Percentiles rank a stretch among this genome's conserved stretches.
Conservation (phyloP, 2,797 vertebrate genomes). For the Sebastes alutus region DNA sequence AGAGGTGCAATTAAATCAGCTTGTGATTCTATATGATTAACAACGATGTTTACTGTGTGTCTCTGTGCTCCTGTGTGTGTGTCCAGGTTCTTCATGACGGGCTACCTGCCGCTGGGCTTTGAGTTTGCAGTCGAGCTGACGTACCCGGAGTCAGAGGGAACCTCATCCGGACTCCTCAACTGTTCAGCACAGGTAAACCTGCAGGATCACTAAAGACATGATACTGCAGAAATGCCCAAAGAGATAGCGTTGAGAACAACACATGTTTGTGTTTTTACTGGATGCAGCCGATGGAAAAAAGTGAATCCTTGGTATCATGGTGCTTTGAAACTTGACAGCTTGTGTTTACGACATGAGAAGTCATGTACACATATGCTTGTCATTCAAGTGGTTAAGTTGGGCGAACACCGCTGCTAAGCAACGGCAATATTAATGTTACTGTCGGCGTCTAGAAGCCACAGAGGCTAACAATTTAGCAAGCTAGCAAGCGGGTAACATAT, state of each 20-base stretch:
- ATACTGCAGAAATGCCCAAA: background rate
- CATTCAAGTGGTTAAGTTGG: no score
- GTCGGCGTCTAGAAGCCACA: no score
- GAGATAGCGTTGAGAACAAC: background rate
- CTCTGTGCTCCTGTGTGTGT: background rate
- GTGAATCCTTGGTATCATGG: background rate
- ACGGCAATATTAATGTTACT: no score
- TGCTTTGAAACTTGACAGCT: background rate
- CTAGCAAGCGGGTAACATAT: no score
- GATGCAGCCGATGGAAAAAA: background rate
- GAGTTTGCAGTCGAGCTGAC: slow-evolving; percentile 97
- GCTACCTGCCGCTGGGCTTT: slow-evolving; percentile 95
- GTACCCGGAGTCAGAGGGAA: slow-evolving; percentile 95
- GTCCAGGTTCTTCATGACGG: slow-evolving; percentile 95
- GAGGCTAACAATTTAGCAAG: no score
- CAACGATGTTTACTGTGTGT: background rate
- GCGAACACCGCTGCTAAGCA: no score
- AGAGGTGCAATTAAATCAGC: background rate
- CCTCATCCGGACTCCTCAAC: slow-evolving; percentile 95
- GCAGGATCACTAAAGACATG: background rate
- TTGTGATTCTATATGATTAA: background rate
- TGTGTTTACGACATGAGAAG: no score
- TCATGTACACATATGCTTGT: no score
- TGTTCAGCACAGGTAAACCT: slow-evolving; percentile 92
- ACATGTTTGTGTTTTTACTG: background rate